These are phyloP conservation scores for Pantherophis guttatus DNA, from an alignment of 2,113 vertebrate species.

Conservation along the genomic window DNA sequence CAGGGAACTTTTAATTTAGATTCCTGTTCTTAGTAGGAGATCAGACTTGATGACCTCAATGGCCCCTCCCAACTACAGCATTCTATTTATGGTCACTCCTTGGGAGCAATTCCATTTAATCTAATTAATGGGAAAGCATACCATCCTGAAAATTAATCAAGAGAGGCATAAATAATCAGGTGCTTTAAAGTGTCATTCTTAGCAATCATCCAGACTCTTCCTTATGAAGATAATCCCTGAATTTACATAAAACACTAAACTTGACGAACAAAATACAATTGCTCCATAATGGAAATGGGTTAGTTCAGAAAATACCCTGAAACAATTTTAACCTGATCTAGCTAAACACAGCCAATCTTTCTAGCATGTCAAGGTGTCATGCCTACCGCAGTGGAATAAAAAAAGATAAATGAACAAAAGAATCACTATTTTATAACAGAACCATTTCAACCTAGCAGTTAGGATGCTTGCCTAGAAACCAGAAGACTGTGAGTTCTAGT, in stretches of 20 bases:
- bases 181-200: neutral
- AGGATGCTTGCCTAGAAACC: neutral
- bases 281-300: neutral
- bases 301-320: neutral
- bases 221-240: neutral
- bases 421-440: neutral
- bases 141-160: neutral
- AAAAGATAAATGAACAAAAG: neutral
- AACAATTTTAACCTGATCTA: neutral
- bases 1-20: neutral
- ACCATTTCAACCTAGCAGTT: neutral
- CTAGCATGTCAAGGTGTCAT: neutral
- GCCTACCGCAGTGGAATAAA: neutral
- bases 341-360: neutral
- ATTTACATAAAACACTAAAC: neutral
- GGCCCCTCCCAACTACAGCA: neutral
- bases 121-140: neutral
- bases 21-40: neutral
- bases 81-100: neutral
- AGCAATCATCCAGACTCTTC: neutral
- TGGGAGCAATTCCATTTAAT: neutral
- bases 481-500: no score
- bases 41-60: neutral
- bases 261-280: neutral
- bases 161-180: neutral